Evolutionary conservation across 2,888 invertebrate species (phyloP), one percentile per base, ranked within the genome.

Genomic region (Mystacides longicornis): DNA sequence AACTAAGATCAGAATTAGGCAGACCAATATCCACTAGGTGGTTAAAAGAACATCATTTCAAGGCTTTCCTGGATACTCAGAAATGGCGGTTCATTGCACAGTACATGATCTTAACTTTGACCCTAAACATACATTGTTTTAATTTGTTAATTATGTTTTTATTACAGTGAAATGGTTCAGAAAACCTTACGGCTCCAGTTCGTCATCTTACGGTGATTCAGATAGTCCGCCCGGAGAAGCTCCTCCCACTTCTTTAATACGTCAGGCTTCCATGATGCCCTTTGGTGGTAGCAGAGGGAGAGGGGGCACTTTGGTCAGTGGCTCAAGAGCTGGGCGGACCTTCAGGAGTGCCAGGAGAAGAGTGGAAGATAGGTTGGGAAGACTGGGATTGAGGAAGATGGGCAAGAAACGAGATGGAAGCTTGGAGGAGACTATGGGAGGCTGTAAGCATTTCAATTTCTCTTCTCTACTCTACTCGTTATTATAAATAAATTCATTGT

Each of bases 341-440:
- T 72, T 89, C 27, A 83, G 85, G 68, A 89, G 89, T 67, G 93
- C 93, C 1, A 85, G 90, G 66, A 85, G 92, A 63, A 78, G 93
- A 64, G 89, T 96, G 65, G 95, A 96, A 73, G 90, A 93, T 66
- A 86, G 94, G 63, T 78, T 96, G 55, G 91, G 83, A 66, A 85
- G 87, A 69, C 86, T 91, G 64, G 89, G 90, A 7, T 78, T 91
- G 51, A 80, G 85, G 9, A 91, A 91, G 68, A 87, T 87, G 68
- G 86, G 86, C 16, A 94, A 93, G 69, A 93, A 90, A 69, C 89
- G 93, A 71, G 86, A 90, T 68, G 89, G 89, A 20, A 93, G 91
- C 66, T 81, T 87, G 60, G 93, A 94, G 73, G 94, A 95, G 69
- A 81, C 87, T 1, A 84, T 86, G 58, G 87, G 87, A 63, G 84